Evolutionary conservation across 37 sponge, comb jelly and placozoan species (phyloP).

Genomic region (Ephydatia muelleri): DNA sequence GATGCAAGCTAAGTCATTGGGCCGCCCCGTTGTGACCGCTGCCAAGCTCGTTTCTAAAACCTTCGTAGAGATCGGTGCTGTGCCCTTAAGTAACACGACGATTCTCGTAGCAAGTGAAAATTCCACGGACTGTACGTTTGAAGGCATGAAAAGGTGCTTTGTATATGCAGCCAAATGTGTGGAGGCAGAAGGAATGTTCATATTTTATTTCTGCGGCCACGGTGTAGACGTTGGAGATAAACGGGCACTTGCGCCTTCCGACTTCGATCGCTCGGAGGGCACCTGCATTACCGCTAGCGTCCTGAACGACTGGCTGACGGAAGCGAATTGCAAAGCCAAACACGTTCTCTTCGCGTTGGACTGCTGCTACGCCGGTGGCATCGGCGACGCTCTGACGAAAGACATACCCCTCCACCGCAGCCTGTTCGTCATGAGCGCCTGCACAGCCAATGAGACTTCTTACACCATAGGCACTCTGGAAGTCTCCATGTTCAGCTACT

Average conservation of each 20-base stretch:
- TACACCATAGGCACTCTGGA: background rate
- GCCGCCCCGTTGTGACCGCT: conserved; percentile 12
- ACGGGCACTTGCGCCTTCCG: conserved; percentile 64
- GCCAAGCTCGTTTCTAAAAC: conserved; percentile 28
- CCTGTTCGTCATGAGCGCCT: conserved; percentile 57
- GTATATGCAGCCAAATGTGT: conserved; percentile 50
- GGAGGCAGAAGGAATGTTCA: conserved; percentile 42
- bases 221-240: conserved; percentile 31
- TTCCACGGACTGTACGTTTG: conserved; percentile 11
- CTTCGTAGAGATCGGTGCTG: background rate
- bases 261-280: conserved; percentile 31
- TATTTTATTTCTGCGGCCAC: conserved; percentile 76
- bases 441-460: conserved; percentile 43
- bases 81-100: conserved; percentile 14
- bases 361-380: conserved; percentile 68
- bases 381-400: conserved; percentile 24
- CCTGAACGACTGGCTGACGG: conserved; percentile 33
- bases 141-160: conserved; percentile 53
- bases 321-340: conserved; percentile 50
- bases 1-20: conserved; percentile 23
- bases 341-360: conserved; percentile 57
- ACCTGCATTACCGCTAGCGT: conserved; percentile 41
- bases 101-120: conserved; percentile 21
- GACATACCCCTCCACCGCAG: background rate
- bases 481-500: conserved; percentile 31